phyloP scores from a whole-genome alignment of 2,888 invertebrate genomes.

The Achlya flavicornis region DNA sequence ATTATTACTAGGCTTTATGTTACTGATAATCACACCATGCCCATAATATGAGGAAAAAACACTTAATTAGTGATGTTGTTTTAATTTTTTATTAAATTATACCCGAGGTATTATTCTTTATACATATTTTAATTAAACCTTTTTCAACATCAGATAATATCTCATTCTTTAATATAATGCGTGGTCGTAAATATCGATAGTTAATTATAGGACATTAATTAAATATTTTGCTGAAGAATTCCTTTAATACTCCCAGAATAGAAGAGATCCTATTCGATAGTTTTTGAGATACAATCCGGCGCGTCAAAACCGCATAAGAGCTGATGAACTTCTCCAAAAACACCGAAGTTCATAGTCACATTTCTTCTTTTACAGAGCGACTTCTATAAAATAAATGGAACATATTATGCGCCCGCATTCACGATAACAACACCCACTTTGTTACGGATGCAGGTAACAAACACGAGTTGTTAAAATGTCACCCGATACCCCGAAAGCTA shows the following conservation, averaged over 20 bases:
- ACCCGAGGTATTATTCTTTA: no score
- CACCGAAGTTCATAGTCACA: conserved; percentile 35
- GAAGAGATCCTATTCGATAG: not conserved
- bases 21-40: no score
- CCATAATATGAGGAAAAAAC: no score
- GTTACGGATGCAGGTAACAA: conserved; percentile 71
- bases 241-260: not conserved
- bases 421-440: conserved; percentile 67
- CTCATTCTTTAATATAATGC: no score
- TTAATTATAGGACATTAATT: no score
- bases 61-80: no score
- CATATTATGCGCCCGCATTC: conserved; percentile 71
- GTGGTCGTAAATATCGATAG: no score
- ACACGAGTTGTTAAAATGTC: conserved; percentile 42
- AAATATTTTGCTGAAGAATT: no score
- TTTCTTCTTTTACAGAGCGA: conserved; percentile 80
- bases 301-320: conserved; percentile 14
- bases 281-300: not conserved
- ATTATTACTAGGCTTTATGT: not conserved
- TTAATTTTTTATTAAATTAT: no score
- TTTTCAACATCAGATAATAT: no score
- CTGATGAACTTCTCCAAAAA: conserved; percentile 24
- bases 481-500: conserved; percentile 41
- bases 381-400: conserved; percentile 82
- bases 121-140: no score